Evolutionary conservation across 2,888 invertebrate genomes (phyloP).

Genomic region (Dysmachus trigonus): DNA sequence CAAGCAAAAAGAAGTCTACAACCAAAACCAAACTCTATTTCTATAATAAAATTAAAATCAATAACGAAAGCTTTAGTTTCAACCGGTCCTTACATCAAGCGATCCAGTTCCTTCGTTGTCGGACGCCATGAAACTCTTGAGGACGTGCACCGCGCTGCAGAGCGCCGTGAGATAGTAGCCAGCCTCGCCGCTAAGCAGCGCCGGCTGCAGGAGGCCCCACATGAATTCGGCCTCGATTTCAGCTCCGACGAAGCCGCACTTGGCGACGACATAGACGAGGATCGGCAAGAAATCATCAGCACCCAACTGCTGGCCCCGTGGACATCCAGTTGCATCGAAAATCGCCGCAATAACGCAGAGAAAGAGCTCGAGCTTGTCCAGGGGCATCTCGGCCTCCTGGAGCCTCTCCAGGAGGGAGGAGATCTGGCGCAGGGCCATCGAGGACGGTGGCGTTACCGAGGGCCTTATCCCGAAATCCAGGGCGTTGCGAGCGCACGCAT

Average conservation of each 20-base stretch:
- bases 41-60: not conserved
- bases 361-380: slow-evolving; percentile 92
- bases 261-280: slow-evolving; percentile 90
- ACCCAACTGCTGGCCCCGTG: slow-evolving; percentile 68
- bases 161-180: slow-evolving; percentile 94
- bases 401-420: slow-evolving; percentile 81
- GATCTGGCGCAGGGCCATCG: slow-evolving; percentile 78
- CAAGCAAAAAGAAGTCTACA: not conserved
- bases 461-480: slow-evolving; percentile 65
- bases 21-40: not conserved
- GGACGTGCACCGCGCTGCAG: slow-evolving; percentile 82
- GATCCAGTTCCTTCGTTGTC: slow-evolving; percentile 63
- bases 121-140: slow-evolving; percentile 64
- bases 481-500: slow-evolving; percentile 60
- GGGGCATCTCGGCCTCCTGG: slow-evolving; percentile 90
- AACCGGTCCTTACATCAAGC: slow-evolving; percentile 59
- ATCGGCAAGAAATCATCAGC: slow-evolving; percentile 92
- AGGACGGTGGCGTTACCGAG: slow-evolving; percentile 79
- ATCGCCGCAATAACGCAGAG: slow-evolving; percentile 89
- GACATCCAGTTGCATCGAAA: slow-evolving; percentile 73
- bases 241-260: slow-evolving; percentile 88
- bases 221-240: slow-evolving; percentile 97
- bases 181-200: slow-evolving; percentile 89
- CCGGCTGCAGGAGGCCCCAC: slow-evolving; percentile 93
- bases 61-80: not conserved